phyloP scores from a whole-genome alignment of 2,113 vertebrate genomes.

The Rhinogobius similis region DNA sequence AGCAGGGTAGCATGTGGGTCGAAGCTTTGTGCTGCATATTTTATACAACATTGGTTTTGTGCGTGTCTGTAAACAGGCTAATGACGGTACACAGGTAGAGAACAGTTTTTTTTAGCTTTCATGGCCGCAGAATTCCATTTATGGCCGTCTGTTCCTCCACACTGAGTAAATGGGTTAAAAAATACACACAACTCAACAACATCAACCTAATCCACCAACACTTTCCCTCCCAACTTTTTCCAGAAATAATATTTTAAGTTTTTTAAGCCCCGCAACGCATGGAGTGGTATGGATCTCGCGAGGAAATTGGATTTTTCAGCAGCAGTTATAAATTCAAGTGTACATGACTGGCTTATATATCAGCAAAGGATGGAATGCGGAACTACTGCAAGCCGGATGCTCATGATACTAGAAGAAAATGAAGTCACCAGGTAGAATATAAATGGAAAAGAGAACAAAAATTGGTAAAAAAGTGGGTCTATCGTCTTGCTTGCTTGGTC shows the following conservation, averaged over 20 bases:
- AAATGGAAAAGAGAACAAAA: slow-evolving; percentile 5
- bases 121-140: slow-evolving; percentile 14
- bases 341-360: slow-evolving; percentile 61
- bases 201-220: slow-evolving; percentile 49
- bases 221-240: slow-evolving; percentile 47
- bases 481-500: slow-evolving; percentile 15
- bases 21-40: slow-evolving; percentile 26
- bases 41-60: slow-evolving; percentile 19
- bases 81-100: slow-evolving; percentile 22
- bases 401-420: not conserved
- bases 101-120: slow-evolving; percentile 9
- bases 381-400: slow-evolving; percentile 23
- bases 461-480: slow-evolving; percentile 33
- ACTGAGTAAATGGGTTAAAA: not conserved
- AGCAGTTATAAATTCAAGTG: slow-evolving; percentile 52
- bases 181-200: slow-evolving; percentile 21
- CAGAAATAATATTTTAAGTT: slow-evolving; percentile 55
- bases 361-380: slow-evolving; percentile 33
- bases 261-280: slow-evolving; percentile 44
- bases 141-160: slow-evolving; percentile 9
- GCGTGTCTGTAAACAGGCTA: slow-evolving; percentile 18
- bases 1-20: slow-evolving; percentile 24
- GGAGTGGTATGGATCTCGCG: slow-evolving; percentile 47
- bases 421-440: slow-evolving; percentile 37
- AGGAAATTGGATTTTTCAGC: slow-evolving; percentile 60